Conservation (phyloP, 2,888 invertebrate genomes). For the Caenorhabditis sp. region DNA sequence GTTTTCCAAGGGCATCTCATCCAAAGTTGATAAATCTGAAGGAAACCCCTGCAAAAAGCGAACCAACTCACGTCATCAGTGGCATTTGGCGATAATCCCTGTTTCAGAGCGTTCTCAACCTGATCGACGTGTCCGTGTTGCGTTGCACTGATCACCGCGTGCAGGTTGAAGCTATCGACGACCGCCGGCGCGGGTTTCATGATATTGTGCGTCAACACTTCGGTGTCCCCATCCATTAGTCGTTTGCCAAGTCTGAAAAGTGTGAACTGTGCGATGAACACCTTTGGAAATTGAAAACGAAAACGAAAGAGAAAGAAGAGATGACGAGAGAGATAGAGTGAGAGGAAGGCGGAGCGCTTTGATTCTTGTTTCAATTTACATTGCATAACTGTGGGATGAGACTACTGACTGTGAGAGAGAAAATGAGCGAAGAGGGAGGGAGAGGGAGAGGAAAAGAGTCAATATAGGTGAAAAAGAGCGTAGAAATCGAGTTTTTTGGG, state of each 20-base stretch:
- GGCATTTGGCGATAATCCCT: constrained; percentile 49
- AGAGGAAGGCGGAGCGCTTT: too few species aligned
- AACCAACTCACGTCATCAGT: constrained; percentile 49
- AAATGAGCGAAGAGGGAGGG: not conserved
- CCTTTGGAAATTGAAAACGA: not conserved
- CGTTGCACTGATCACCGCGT: constrained; percentile 58
- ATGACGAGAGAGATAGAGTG: constrained; percentile 2
- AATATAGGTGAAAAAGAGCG: constrained; percentile 14
- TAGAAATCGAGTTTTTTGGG: constrained; percentile 42
- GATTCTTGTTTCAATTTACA: too few species aligned
- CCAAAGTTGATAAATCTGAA: too few species aligned
- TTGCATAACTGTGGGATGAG: too few species aligned
- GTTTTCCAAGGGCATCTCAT: too few species aligned
- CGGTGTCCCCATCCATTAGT: constrained; percentile 40
- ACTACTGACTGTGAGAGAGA: too few species aligned
- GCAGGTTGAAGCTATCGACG: constrained; percentile 28
- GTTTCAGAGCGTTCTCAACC: constrained; percentile 46
- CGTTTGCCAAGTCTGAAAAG: constrained; percentile 41
- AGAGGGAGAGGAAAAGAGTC: constrained; percentile 23
- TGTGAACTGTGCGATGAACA: not conserved
- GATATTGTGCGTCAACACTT: constrained; percentile 41
- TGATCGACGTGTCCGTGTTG: constrained; percentile 59
- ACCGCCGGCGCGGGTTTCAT: constrained; percentile 19
- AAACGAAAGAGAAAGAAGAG: not conserved
- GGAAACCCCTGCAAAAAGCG: too few species aligned